phyloP scores from a whole-genome alignment of 2,797 vertebrate species.

The Periophthalmus magnuspinnatus region DNA sequence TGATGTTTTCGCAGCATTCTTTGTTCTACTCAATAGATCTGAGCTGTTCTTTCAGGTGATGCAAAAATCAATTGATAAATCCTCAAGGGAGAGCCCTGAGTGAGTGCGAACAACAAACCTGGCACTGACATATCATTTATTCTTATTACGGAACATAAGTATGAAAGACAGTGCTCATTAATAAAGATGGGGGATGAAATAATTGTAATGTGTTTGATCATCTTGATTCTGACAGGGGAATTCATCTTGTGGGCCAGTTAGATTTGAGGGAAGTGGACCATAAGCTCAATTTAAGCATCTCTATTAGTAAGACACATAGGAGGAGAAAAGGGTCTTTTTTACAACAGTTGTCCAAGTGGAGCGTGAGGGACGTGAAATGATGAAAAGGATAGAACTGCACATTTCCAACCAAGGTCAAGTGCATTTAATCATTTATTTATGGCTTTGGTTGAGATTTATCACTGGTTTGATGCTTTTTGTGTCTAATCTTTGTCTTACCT shows the following conservation, averaged over 20 bases:
- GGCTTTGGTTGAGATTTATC: neutral
- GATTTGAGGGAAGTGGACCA: conserved; percentile 82
- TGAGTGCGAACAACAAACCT: conserved; percentile 77
- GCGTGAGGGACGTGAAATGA: conserved; percentile 1
- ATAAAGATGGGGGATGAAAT: conserved; percentile 84
- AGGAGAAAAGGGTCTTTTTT: conserved; percentile 22
- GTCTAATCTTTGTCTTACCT: neutral
- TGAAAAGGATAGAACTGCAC: neutral
- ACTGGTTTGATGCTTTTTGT: neutral
- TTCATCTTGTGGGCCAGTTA: conserved; percentile 82
- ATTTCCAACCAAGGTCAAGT: neutral
- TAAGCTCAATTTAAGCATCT: conserved; percentile 82
- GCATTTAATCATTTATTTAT: neutral
- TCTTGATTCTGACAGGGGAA: conserved; percentile 83
- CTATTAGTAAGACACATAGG: conserved; percentile 76
- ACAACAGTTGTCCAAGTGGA: conserved; percentile 16
- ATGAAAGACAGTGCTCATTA: conserved; percentile 86
- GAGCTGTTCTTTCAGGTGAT: conserved; percentile 45
- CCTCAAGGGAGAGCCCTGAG: conserved; percentile 61
- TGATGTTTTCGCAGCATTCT: conserved; percentile 32
- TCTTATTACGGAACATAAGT: conserved; percentile 83
- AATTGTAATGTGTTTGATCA: conserved; percentile 88
- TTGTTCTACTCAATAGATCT: conserved; percentile 60
- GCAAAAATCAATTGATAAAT: conserved; percentile 61
- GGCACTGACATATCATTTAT: conserved; percentile 81